Evolutionary conservation across 2,113 vertebrate genomes (phyloP), one percentile per base, ranked within the genome.

Genomic region (Albula glossodonta): DNA sequence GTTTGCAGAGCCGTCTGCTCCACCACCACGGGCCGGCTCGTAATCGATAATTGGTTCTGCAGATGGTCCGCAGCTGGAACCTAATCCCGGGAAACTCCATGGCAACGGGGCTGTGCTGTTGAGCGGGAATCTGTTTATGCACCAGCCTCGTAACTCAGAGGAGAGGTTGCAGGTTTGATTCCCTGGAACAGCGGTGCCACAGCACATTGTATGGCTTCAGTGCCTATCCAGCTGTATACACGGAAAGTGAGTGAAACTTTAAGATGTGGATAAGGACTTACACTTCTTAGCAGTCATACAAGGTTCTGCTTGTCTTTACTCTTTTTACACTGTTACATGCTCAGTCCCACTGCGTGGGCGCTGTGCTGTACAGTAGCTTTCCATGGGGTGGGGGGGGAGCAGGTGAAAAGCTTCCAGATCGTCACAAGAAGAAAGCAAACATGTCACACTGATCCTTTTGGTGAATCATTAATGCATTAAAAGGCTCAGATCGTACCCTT

Each of bases 391-490:
- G 22, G 17, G 60, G 60, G 1, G 22, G 12, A 17, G 63, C 6
- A 5, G 63, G 63, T 13, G 63, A 22, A 22, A 10, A 31, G 70
- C 22, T 25, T 74, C 70, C 70, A 74, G 70, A 74, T 74, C 25
- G 10, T 74, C 70, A 74, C 22, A 8, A 74, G 70, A 74, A 74
- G 70, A 74, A 74, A 74, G 70, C 70, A 74, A 74, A 74, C 70
- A 74, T 74, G n/a, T 31, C n/a, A 31, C 70, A 25, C 70, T 74
- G 17, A 25, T 41, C 31, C 70, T 2, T 10, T 22, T 8, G 8
- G 70, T 74, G 70, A 74, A 74, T 74, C 85, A 78, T 22, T n/a
- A 83, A 78, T 48, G 48, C 53, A 56, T 52, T 53, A 78, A 83
- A 74, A 63, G 60, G 31, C 78, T 51, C 74, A 77, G 49, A 84